Percentiles rank a stretch among this genome's conserved stretches.
phyloP scores from a whole-genome alignment of 2,888 invertebrate genomes.

The Pelosia muscerda region DNA sequence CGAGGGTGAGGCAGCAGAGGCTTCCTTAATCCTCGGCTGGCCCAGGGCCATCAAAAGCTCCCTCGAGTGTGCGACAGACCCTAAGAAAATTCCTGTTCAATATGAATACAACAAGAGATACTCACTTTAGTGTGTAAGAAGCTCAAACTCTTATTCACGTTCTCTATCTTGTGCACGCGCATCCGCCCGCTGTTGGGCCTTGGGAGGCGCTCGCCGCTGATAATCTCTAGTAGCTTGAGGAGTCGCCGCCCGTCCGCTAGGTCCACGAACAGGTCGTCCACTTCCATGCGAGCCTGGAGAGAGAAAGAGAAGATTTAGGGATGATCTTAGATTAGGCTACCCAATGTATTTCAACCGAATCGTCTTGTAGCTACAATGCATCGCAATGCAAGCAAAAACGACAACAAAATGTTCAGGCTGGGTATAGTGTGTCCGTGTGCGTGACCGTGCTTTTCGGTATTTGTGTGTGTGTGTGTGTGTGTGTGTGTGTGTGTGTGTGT shows the following conservation, averaged over 20 bases:
- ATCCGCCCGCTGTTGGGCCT: slow-evolving; percentile 98
- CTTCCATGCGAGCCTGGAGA: slow-evolving; percentile 97
- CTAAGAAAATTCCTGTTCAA: neutral
- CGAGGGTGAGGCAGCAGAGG: too few species aligned
- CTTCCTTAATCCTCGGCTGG: too few species aligned
- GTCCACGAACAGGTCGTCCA: slow-evolving; percentile 98
- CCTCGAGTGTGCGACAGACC: too few species aligned
- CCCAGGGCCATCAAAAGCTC: too few species aligned
- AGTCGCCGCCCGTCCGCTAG: slow-evolving; percentile 97
- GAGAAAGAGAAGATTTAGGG: neutral
- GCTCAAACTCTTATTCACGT: slow-evolving; percentile 98
- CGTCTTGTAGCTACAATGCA: too few species aligned
- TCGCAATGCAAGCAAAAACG: too few species aligned
- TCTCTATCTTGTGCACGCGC: slow-evolving; percentile 99
- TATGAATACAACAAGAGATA: neutral
- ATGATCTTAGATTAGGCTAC: neutral
- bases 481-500: too few species aligned
- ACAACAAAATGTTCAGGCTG: too few species aligned
- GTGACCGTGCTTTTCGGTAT: too few species aligned
- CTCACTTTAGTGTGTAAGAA: slow-evolving; percentile 97
- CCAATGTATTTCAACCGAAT: too few species aligned
- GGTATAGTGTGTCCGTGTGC: too few species aligned
- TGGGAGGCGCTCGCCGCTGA: slow-evolving; percentile 98
- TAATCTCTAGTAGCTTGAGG: slow-evolving; percentile 95
- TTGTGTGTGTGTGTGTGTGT: too few species aligned